Base-by-base conservation (phyloP, 2,113 vertebrate species). In the Otis tarda region DNA sequence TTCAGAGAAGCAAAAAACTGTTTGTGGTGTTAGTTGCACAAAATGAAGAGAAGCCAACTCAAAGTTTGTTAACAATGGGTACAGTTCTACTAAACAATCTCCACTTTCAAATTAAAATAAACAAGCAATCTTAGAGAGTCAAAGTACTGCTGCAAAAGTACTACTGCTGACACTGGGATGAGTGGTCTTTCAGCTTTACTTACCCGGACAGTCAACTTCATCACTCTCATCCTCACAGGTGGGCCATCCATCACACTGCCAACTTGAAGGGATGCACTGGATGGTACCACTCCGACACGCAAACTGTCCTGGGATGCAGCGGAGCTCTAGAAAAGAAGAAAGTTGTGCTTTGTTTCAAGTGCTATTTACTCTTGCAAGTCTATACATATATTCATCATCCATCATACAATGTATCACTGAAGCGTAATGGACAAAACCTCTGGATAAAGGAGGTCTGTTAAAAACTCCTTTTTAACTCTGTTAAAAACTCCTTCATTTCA, bases 181-280 rank as follows among this genome's bases (percentile, higher is more conserved):
- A 75, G 30, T 20, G 61, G 7, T n/a, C 28, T 50, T 20, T 69
- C 18, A 19, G 33, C n/a, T 35, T 55, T 33, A 98, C 98, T 98
- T 95, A 99, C 99, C 98, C 82, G 99, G 98, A 97, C 99, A 99
- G 98, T 99, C 98, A 56, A 98, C 98, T 97, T 99, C 99, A 78
- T 99, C 99, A 3, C 99, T 99, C 97, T 99, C 98, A 43, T 99
- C 99, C 97, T 99, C 99, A 1, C 99, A 99, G 90, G 99, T 98
- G 13, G 98, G 98, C 99, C 98, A 99, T 53, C 99, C 99, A 94
- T 99, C 99, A 84, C 99, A 99, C 97, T 99, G 98, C 99, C 99
- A 99, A 30, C 96, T 97, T 12, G 98, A 98, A 12, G 99, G 99
- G 97, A 99, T 99, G 97, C 99, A 99, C 96, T 99, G 99, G 98